Conservation (phyloP, 2,797 vertebrate genomes). For the Eupleurogrammus muticus region DNA sequence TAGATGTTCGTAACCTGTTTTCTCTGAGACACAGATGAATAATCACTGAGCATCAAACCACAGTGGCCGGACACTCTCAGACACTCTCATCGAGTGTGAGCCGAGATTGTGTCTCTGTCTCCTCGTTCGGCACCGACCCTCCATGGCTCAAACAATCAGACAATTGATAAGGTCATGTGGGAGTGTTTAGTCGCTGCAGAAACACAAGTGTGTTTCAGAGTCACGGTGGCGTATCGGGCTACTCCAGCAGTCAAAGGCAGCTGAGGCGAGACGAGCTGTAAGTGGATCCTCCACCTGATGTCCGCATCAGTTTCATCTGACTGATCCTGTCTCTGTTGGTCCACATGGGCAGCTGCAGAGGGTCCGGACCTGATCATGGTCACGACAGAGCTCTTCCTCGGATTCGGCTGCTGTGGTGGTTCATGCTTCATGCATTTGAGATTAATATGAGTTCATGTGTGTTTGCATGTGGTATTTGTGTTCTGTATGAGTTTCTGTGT, state of each 20-base stretch:
- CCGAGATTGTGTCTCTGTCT: slow-evolving; percentile 47
- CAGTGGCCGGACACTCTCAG: slow-evolving; percentile 26
- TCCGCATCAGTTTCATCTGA: slow-evolving; percentile 84
- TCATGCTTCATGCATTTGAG: too few relatives aligned
- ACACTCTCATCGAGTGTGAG: slow-evolving; percentile 52
- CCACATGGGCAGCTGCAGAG: slow-evolving; percentile 64
- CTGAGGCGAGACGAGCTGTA: slow-evolving; percentile 81
- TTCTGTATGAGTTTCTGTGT: slow-evolving; percentile 1
- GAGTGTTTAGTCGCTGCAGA: slow-evolving; percentile 80
- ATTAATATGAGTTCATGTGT: too few relatives aligned
- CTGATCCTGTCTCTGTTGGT: slow-evolving; percentile 75
- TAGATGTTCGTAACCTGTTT: slow-evolving; percentile 57
- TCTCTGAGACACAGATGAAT: slow-evolving; percentile 46
- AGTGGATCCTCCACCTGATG: slow-evolving; percentile 85
- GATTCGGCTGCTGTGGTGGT: too few relatives aligned
- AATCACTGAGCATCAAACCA: slow-evolving; percentile 46
- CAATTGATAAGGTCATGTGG: slow-evolving; percentile 80
- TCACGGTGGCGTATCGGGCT: slow-evolving; percentile 74
- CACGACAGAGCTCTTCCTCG: neutral
- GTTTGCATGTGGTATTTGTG: neutral
- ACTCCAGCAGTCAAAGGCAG: slow-evolving; percentile 80
- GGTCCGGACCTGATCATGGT: slow-evolving; percentile 48
- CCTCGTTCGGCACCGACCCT: slow-evolving; percentile 32
- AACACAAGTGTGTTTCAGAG: slow-evolving; percentile 81
- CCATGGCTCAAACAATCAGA: slow-evolving; percentile 71